Evolutionary conservation across 2,797 vertebrate genomes (phyloP), one percentile per base, ranked within the genome.

Genomic region (Tenualosa thibaudeaui): DNA sequence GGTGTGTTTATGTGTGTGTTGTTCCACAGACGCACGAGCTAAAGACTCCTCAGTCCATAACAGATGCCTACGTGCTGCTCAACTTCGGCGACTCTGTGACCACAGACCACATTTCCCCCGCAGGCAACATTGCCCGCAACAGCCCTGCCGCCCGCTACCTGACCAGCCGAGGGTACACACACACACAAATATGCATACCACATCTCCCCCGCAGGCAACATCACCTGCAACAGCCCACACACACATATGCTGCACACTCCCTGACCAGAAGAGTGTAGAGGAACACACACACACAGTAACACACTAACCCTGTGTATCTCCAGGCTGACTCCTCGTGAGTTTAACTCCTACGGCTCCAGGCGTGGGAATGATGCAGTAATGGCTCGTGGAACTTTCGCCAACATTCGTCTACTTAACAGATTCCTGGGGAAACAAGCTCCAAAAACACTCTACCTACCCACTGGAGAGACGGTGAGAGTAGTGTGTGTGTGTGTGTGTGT

Each of bases 81-180:
- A 98, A 96, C 92, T 88, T 99, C 58, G 97, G 98, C 5, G 98
- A 99, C 91, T 99, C 98, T 0, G 98, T 99, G 85, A 99, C 98
- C 82, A 99, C 98, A 0, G 98, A 99, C 91, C 98, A 99, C 93
- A 99, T 99, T 89, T 99, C 98, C 82, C 98, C 98, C 40, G 98
- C 98, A 15, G 98, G 98, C 65, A 99, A 99, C 93, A 99, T 99
- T n/a, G 97, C 98, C 86, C 95, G 98, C 86, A 98, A 93, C 91
- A 99, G 98, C 90, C 87, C 97, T 40, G 98, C 98, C 15, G 98
- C 98, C 5, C 97, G 97, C 84, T 97, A 97, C 86, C 94, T 99
- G 88, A 96, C 96, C 26, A 93, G 81, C 90, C 96, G 94, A 89
- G 97, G 97, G 98, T 99, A 51, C 37, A 40, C 17, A 31, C 62